phyloP scores from a whole-genome alignment of 2,113 vertebrate genomes.

The Myrmecobius fasciatus region DNA sequence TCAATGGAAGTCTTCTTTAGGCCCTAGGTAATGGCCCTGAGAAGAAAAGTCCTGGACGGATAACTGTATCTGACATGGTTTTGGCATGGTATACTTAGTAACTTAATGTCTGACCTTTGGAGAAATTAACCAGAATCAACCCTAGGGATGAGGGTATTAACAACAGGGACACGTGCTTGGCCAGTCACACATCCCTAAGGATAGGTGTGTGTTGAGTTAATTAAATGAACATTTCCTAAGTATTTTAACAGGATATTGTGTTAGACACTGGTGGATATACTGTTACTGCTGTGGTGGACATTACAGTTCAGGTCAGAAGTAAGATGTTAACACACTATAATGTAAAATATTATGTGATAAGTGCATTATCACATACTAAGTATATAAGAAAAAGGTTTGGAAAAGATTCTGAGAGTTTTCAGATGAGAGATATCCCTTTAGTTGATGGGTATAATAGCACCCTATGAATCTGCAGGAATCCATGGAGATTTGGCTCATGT shows the following conservation, averaged over 20 bases:
- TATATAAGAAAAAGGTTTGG: background rate
- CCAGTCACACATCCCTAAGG: background rate
- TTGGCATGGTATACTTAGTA: background rate
- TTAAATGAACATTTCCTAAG: background rate
- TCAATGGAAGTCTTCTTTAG: background rate
- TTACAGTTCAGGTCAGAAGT: background rate
- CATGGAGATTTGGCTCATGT: background rate
- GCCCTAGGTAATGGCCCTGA: background rate
- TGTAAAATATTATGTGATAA: background rate
- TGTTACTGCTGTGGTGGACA: background rate
- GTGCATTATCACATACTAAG: background rate
- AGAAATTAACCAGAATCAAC: background rate
- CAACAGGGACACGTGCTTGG: background rate
- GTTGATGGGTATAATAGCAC: background rate
- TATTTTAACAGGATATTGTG: background rate
- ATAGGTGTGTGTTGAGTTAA: background rate
- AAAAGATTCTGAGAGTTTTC: background rate
- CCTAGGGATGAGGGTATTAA: background rate
- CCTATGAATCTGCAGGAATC: background rate
- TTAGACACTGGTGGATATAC: no score
- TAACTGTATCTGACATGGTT: background rate
- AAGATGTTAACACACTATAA: background rate
- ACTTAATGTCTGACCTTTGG: background rate
- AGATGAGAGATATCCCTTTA: background rate
- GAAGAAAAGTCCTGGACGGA: background rate